phyloP scores from a whole-genome alignment of 2,113 vertebrate species.

The Recurvirostra avosetta region DNA sequence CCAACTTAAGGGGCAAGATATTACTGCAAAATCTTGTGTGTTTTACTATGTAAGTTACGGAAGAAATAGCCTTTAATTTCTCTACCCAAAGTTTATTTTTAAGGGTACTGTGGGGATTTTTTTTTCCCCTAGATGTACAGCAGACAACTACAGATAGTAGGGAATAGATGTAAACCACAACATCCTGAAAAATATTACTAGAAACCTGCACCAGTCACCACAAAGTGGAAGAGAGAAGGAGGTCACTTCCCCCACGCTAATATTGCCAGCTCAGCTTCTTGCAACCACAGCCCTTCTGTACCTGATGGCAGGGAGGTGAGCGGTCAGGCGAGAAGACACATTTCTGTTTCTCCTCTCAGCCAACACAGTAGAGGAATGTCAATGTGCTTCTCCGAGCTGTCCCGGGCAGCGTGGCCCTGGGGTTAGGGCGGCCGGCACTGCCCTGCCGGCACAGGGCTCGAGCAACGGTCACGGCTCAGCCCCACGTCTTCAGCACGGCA shows the following conservation, averaged over 20 bases:
- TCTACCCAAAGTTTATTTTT: not conserved
- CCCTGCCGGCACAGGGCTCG: not conserved
- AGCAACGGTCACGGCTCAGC: not conserved
- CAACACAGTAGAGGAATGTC: not conserved
- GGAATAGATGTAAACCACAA: not conserved
- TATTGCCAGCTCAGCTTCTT: not conserved
- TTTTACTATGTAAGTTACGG: not conserved
- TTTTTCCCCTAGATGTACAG: not conserved
- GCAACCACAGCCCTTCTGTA: not conserved
- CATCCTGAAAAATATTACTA: not conserved
- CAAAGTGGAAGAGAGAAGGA: not conserved
- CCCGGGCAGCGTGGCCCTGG: not conserved
- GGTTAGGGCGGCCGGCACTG: not conserved
- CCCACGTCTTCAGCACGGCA: rapidly evolving
- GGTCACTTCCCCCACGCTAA: not conserved
- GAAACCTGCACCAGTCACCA: not conserved
- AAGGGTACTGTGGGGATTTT: not conserved
- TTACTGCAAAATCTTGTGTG: not conserved
- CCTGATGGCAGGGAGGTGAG: not conserved
- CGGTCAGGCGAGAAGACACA: not conserved
- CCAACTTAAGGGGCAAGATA: not conserved
- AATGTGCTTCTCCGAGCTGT: not conserved
- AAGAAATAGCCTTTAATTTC: not conserved
- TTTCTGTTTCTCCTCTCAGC: not conserved
- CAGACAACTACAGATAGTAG: not conserved